phyloP scores from a whole-genome alignment of 2,888 invertebrate species.

The Troides oblongomaculatus region DNA sequence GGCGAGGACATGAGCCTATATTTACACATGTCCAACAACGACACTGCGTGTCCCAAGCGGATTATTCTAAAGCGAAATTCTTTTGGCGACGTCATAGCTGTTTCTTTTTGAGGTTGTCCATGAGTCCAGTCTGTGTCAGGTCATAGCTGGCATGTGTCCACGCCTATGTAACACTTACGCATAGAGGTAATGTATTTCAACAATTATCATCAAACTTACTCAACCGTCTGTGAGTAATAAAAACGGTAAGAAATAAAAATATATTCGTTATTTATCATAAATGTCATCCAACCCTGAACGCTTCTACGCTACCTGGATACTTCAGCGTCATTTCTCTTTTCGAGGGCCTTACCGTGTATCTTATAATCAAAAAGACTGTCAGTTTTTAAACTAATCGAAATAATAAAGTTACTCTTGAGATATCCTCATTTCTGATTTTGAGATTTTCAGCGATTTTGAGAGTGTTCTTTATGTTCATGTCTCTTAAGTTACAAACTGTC shows the following conservation, averaged over 20 bases:
- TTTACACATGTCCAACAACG: slow-evolving; percentile 63
- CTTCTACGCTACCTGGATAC: no score
- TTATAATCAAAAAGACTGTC: no score
- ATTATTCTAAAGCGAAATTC: slow-evolving; percentile 44
- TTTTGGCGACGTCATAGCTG: slow-evolving; percentile 46
- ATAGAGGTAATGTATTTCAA: slow-evolving; percentile 43
- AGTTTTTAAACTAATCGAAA: no score
- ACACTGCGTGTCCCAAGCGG: slow-evolving; percentile 34
- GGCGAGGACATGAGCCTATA: slow-evolving; percentile 72
- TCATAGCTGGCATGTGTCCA: slow-evolving; percentile 51
- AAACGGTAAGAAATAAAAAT: background rate
- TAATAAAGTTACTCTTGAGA: no score
- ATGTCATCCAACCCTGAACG: no score
- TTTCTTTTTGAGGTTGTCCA: slow-evolving; percentile 26
- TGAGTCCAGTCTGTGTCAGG: slow-evolving; percentile 32
- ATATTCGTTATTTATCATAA: no score
- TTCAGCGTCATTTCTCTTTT: no score
- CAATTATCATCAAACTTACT: slow-evolving; percentile 28
- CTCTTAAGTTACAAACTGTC: no score
- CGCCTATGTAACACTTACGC: slow-evolving; percentile 44
- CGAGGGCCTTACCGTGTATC: no score
- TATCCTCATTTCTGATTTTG: no score
- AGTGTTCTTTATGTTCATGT: no score
- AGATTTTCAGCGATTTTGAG: no score
- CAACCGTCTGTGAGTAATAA: background rate